Evolutionary conservation across 2,113 vertebrate genomes (phyloP).

Genomic region (Turdus rufiventris): DNA sequence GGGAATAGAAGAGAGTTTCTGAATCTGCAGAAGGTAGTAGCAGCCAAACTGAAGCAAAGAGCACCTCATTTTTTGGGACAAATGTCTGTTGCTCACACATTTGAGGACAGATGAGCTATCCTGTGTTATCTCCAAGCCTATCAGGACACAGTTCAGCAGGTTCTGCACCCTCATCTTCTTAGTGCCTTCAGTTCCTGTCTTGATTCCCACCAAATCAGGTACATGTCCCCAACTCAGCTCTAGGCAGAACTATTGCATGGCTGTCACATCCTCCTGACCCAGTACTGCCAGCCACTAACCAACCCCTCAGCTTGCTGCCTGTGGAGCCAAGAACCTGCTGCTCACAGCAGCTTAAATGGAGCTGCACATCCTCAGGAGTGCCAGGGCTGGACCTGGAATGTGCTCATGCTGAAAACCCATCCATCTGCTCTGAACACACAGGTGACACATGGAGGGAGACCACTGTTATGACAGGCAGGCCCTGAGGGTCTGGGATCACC

Average conservation of each 20-base stretch:
- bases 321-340: neutral
- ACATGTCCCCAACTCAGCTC: fast-evolving
- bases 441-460: neutral
- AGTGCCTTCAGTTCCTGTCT: too few species aligned
- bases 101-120: fast-evolving
- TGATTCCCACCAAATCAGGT: neutral
- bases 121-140: neutral
- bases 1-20: neutral
- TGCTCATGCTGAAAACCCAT: neutral
- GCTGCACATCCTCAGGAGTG: too few species aligned
- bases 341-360: neutral
- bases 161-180: neutral
- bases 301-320: neutral
- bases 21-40: neutral
- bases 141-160: neutral
- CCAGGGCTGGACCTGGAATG: neutral
- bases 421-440: neutral
- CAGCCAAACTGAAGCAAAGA: neutral
- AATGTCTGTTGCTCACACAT: neutral
- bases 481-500: neutral
- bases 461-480: neutral
- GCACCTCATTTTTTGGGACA: neutral
- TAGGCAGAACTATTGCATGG: neutral
- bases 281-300: neutral
- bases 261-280: neutral